Evolutionary conservation across 2,888 invertebrate species (phyloP).

Genomic region (Sabatieria punctata): DNA sequence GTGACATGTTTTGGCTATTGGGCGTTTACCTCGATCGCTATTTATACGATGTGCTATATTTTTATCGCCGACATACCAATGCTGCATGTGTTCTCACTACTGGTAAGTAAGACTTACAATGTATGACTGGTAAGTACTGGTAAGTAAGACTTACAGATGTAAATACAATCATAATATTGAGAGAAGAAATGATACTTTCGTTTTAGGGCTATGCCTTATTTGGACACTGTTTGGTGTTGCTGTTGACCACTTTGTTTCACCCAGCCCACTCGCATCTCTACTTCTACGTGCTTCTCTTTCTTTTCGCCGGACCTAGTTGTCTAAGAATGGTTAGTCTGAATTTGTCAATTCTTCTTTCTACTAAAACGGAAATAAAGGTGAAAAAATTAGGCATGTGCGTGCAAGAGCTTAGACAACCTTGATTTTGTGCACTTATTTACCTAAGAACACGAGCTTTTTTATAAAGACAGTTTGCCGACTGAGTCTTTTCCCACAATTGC

Average conservation of each 20-base stretch:
- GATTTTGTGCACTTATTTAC: too few species aligned
- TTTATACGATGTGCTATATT: slow-evolving; percentile 35
- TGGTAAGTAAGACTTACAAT: slow-evolving; percentile 35
- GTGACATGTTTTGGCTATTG: slow-evolving; percentile 40
- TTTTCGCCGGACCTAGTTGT: slow-evolving; percentile 35
- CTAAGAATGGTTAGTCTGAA: slow-evolving; percentile 32
- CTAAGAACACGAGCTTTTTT: too few species aligned
- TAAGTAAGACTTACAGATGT: too few species aligned
- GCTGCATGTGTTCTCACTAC: slow-evolving; percentile 34
- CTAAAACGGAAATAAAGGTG: too few species aligned
- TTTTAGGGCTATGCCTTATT: slow-evolving; percentile 37
- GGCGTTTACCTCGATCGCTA: slow-evolving; percentile 33
- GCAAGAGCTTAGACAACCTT: too few species aligned
- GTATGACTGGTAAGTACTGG: slow-evolving; percentile 35
- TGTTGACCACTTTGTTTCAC: slow-evolving; percentile 36
- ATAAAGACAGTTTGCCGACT: too few species aligned
- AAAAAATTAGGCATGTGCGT: background rate
- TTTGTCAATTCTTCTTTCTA: too few species aligned
- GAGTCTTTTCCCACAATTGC: too few species aligned
- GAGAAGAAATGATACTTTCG: slow-evolving; percentile 16
- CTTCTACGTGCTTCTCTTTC: slow-evolving; percentile 35
- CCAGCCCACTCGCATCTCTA: slow-evolving; percentile 36
- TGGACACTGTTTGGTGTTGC: slow-evolving; percentile 36
- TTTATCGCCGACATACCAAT: slow-evolving; percentile 34
- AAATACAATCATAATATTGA: too few species aligned